Evolutionary conservation across 2,113 vertebrate species (phyloP).

Genomic region (Atlantisia rogersi): DNA sequence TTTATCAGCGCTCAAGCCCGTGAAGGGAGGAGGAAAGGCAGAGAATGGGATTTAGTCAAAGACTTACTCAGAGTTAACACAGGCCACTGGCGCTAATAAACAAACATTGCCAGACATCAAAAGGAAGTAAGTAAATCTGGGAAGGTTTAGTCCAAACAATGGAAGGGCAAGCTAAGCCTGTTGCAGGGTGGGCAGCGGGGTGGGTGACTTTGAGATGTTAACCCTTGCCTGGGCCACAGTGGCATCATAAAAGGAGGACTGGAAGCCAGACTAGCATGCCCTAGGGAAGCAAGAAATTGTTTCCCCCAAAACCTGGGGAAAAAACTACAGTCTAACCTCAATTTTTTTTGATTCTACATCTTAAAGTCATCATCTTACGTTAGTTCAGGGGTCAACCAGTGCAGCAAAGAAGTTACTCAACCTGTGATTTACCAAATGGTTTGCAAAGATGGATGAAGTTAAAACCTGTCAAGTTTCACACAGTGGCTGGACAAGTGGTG

Average conservation of each 20-base stretch:
- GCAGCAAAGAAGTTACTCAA: neutral
- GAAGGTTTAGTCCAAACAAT: constrained; percentile 75
- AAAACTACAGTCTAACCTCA: neutral
- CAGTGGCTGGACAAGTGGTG: neutral
- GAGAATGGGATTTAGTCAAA: constrained; percentile 69
- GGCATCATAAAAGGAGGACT: neutral
- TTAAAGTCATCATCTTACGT: neutral
- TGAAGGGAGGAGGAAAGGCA: constrained; percentile 68
- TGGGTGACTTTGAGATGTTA: constrained; percentile 61
- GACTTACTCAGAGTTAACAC: constrained; percentile 69
- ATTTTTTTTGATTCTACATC: neutral
- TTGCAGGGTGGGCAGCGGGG: constrained; percentile 43
- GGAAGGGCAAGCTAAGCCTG: constrained; percentile 63
- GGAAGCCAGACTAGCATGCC: neutral
- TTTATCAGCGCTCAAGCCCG: constrained; percentile 70
- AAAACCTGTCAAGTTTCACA: neutral
- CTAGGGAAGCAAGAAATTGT: neutral
- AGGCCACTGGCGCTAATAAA: constrained; percentile 77
- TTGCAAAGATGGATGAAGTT: neutral
- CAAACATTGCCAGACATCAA: constrained; percentile 79
- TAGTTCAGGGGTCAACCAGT: neutral
- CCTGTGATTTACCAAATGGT: neutral
- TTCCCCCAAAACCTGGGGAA: fast-evolving
- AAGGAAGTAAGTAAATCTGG: constrained; percentile 76
- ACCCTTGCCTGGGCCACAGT: constrained; percentile 54